Conservation (phyloP, 2,888 invertebrate species). For the Erannis defoliaria region DNA sequence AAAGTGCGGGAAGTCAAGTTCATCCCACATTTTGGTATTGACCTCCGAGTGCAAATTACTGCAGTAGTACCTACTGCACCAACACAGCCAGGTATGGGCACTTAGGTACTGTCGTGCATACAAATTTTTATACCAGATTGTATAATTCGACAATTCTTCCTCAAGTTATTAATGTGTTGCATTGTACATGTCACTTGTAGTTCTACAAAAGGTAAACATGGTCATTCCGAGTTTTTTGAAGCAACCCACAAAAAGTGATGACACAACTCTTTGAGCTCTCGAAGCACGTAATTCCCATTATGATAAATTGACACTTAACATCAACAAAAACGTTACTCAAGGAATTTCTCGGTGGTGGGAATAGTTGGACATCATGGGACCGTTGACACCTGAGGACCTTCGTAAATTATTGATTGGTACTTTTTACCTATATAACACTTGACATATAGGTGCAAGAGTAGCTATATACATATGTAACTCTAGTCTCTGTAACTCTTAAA, state of each 20-base stretch:
- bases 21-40: slow-evolving; percentile 15
- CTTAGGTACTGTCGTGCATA: slow-evolving; percentile 3
- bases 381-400: not conserved
- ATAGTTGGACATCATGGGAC: slow-evolving; percentile 4
- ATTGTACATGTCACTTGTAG: slow-evolving; percentile 22
- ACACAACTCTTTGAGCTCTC: slow-evolving; percentile 25
- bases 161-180: slow-evolving; percentile 16
- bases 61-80: slow-evolving; percentile 9
- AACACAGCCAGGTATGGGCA: too few relatives aligned
- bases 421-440: too few relatives aligned
- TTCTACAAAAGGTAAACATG: slow-evolving; percentile 24
- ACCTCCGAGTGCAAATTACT: slow-evolving; percentile 27
- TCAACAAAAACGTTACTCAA: slow-evolving; percentile 16
- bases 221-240: slow-evolving; percentile 25
- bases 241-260: slow-evolving; percentile 27
- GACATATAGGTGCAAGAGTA: too few relatives aligned
- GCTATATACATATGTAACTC: too few relatives aligned
- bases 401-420: too few relatives aligned
- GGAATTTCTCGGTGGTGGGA: slow-evolving; percentile 10
- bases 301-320: slow-evolving; percentile 18
- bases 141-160: slow-evolving; percentile 20
- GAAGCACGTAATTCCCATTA: slow-evolving; percentile 27
- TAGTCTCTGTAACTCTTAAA: too few relatives aligned
- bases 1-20: slow-evolving; percentile 18
- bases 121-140: slow-evolving; percentile 9